Evolutionary conservation across 2,113 vertebrate species (phyloP), one percentile per base, ranked within the genome.

Genomic region (Oncorhynchus mykiss): DNA sequence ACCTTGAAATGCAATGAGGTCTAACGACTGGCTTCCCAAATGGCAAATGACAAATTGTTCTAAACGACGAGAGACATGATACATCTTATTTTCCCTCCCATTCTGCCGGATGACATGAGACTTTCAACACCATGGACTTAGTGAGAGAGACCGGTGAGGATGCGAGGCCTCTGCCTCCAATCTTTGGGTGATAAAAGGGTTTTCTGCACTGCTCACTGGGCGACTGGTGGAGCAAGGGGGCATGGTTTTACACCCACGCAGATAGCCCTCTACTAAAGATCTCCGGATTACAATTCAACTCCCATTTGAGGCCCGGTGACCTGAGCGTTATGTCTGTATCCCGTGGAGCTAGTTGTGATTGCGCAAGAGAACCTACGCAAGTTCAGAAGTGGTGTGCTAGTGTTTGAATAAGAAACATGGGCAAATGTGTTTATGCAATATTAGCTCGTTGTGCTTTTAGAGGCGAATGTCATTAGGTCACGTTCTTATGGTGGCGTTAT

Each of bases 191-290:
- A 78, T 78, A 82, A 86, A 79, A 70, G 78, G 59, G 74, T 74
- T 67, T 84, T 83, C 78, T 82, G 78, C 84, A 70, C 82, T 31
- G 78, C 76, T 72, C 76, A 73, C 68, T 74, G 71, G 67, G 78
- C 71, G 71, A 75, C n/a, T 73, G 72, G 20, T 68, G 54, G 69
- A 45, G 62, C 57, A 31, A 68, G 73, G 75, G 84, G 83, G 84
- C 34, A 80, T 80, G 81, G 78, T 83, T 84, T 79, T 79, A 88
- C 87, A 81, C 91, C 91, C 88, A 90, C 88, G 79, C 84, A 77
- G 27, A 66, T 57, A 70, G 51, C 65, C 65, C 75, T 75, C 79
- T 34, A 77, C 72, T 83, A 83, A 80, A 81, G 71, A 80, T 80
- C 71, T 67, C 72, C 75, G 76, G 80, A 79, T 82, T 75, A 82